phyloP scores from a whole-genome alignment of 2,888 invertebrate species.

The Leptothorax acervorum region DNA sequence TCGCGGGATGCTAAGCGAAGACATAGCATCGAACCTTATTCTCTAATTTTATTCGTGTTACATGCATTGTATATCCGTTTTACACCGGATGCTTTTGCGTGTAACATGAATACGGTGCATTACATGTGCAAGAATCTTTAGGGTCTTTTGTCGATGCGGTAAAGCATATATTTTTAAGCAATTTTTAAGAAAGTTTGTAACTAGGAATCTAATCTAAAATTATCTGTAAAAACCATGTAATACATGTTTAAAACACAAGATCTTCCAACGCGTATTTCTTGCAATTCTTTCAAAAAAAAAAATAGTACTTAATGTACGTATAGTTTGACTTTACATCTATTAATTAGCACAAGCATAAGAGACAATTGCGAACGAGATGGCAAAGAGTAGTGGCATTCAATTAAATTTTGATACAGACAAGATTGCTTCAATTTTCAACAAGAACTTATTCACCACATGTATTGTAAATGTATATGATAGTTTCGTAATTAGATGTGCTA shows the following conservation, averaged over 20 bases:
- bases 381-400: not conserved
- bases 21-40: conserved; percentile 78
- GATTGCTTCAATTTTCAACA: not conserved
- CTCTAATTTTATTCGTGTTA: conserved; percentile 61
- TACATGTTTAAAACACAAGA: not conserved
- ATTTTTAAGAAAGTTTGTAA: not conserved
- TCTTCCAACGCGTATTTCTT: not conserved
- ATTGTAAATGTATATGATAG: not conserved
- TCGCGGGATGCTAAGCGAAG: conserved; percentile 74
- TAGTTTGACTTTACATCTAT: not conserved
- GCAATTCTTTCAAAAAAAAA: not conserved
- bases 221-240: not conserved
- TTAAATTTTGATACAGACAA: conserved; percentile 6
- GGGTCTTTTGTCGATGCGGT: not conserved
- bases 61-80: conserved; percentile 64
- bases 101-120: not conserved
- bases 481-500: not conserved
- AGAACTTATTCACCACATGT: not conserved
- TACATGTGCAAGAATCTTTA: not conserved
- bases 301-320: not conserved
- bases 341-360: not conserved
- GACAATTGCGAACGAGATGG: not conserved
- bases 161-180: not conserved
- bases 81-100: conserved; percentile 58
- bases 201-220: not conserved